A percentile compares a stretch with the other conserved stretches of the same genome.
Conservation (phyloP, 2,888 invertebrate species). For the Dynastes maya region DNA sequence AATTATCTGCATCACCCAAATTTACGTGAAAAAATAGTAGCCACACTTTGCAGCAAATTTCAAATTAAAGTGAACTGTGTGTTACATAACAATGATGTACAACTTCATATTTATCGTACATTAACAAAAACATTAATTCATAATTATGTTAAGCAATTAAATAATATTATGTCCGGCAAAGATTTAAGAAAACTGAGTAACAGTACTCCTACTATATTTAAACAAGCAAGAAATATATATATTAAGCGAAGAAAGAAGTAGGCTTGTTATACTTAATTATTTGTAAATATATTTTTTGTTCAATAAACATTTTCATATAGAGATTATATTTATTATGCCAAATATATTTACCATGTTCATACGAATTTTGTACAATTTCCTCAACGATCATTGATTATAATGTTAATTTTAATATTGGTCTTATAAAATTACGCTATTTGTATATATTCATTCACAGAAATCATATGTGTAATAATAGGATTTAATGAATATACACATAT, state of each 20-base stretch:
- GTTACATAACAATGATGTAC: neutral
- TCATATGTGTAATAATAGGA: no score
- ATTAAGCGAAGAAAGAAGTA: slow-evolving; percentile 8
- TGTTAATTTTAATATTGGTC: no score
- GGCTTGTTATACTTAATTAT: slow-evolving; percentile 11
- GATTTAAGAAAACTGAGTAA: slow-evolving; percentile 9
- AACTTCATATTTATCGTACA: slow-evolving; percentile 4
- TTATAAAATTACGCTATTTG: no score
- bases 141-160: slow-evolving; percentile 22
- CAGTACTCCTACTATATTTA: slow-evolving; percentile 1
- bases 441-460: no score
- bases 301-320: no score
- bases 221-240: neutral
- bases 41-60: neutral
- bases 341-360: no score
- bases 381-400: no score
- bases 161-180: slow-evolving; percentile 12
- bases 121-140: slow-evolving; percentile 5
- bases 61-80: neutral
- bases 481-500: no score
- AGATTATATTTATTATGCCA: no score
- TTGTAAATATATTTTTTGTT: no score
- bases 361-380: no score
- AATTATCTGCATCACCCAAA: neutral
- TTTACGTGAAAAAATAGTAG: neutral